phyloP scores from a whole-genome alignment of 1,140 invertebrate species.

The Drosophila kanapiae region DNA sequence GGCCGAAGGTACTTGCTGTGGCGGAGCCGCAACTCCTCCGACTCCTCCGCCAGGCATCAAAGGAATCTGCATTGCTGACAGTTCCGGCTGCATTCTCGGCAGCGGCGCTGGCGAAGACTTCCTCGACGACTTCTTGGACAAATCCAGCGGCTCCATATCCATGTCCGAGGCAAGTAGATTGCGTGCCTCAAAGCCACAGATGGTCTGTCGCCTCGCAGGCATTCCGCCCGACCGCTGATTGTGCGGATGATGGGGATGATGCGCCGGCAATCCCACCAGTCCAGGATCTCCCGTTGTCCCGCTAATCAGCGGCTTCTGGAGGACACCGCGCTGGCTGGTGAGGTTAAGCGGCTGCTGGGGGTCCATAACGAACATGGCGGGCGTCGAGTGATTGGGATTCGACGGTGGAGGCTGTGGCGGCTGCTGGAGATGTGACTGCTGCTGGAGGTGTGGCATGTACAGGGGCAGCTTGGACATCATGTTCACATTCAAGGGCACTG shows the following conservation, averaged over 20 bases:
- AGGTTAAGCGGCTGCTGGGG: constrained; percentile 63
- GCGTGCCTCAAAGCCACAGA: constrained; percentile 78
- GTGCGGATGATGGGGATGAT: constrained; percentile 8
- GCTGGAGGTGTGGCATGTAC: constrained; percentile 48
- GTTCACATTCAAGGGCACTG: constrained; percentile 28
- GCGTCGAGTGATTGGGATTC: background rate
- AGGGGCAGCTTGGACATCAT: constrained; percentile 64
- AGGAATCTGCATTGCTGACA: background rate
- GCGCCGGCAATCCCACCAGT: constrained; percentile 11
- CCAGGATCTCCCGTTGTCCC: constrained; percentile 26
- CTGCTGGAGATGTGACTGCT: background rate
- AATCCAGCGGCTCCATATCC: constrained; percentile 77
- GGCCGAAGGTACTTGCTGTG: constrained; percentile 1
- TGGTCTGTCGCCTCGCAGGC: constrained; percentile 74
- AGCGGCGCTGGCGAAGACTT: constrained; percentile 46
- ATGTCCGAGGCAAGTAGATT: constrained; percentile 59
- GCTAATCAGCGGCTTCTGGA: constrained; percentile 11
- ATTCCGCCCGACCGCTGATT: constrained; percentile 45
- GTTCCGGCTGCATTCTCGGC: constrained; percentile 14
- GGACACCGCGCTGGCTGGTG: constrained; percentile 54
- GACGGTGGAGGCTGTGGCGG: background rate
- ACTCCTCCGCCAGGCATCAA: constrained; percentile 7
- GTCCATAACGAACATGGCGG: constrained; percentile 50
- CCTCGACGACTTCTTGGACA: constrained; percentile 67
- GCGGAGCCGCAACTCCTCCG: background rate